These are phyloP conservation scores for Spea bombifrons DNA, from an alignment of 2,113 vertebrate genomes.

Conservation along the genomic window DNA sequence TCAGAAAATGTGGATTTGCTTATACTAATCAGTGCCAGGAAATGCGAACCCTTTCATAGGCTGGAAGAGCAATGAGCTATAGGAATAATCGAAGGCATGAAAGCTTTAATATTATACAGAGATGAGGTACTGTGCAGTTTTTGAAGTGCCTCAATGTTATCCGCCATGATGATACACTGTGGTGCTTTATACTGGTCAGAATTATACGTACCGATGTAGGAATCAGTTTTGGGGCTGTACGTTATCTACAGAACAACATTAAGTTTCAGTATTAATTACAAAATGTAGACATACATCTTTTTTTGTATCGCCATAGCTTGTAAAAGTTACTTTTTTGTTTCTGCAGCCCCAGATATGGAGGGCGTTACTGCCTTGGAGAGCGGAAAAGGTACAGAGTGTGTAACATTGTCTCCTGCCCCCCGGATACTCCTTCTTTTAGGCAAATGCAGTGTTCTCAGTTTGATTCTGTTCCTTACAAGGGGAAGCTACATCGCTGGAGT, in stretches of 20 bases:
- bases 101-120: not conserved
- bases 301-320: too few species aligned
- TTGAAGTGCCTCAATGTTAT: too few species aligned
- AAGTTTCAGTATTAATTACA: too few species aligned
- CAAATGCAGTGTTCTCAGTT: constrained; percentile 85
- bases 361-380: constrained; percentile 87
- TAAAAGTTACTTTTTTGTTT: not conserved
- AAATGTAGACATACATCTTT: too few species aligned
- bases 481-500: constrained; percentile 82
- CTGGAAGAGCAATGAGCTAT: too few species aligned
- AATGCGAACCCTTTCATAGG: not conserved
- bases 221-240: too few species aligned
- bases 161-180: too few species aligned
- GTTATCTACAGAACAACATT: too few species aligned
- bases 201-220: too few species aligned
- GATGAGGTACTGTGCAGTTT: not conserved
- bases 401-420: constrained; percentile 66
- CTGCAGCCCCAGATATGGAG: constrained; percentile 78
- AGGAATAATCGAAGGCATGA: too few species aligned
- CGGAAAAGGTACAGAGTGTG: constrained; percentile 78
- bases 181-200: too few species aligned
- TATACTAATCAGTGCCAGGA: constrained; percentile 13
- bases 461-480: constrained; percentile 79
- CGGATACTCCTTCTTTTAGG: constrained; percentile 73
- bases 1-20: constrained; percentile 15